Conservation (phyloP, 2,888 invertebrate species). For the Sarcophaga subvicina region DNA sequence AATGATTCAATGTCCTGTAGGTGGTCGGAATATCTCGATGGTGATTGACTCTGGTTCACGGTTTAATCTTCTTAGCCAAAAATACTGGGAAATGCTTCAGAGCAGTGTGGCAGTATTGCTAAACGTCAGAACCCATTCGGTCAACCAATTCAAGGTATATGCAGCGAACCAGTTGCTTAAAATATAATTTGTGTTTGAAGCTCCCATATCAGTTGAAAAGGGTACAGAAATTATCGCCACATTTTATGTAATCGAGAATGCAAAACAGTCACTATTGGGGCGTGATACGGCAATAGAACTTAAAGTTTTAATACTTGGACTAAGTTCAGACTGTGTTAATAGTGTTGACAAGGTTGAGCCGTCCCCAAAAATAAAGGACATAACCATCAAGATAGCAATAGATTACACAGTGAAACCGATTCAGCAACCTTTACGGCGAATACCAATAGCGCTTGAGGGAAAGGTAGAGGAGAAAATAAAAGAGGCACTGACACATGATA, state of each 20-base stretch:
- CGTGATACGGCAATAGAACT: slow-evolving; percentile 44
- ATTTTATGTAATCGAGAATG: too few species aligned
- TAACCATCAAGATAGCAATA: neutral
- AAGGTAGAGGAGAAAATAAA: too few species aligned
- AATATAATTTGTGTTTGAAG: too few species aligned
- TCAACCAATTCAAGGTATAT: slow-evolving; percentile 3
- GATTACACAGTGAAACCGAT: neutral
- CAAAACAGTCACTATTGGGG: slow-evolving; percentile 47
- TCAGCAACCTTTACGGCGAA: neutral
- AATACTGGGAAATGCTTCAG: neutral
- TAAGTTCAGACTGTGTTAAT: slow-evolving; percentile 4
- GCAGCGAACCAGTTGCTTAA: too few species aligned
- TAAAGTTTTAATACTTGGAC: slow-evolving; percentile 48
- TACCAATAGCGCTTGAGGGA: too few species aligned
- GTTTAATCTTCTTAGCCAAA: too few species aligned
- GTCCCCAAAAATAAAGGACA: slow-evolving; percentile 1
- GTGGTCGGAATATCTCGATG: too few species aligned
- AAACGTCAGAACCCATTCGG: neutral
- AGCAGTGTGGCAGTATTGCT: neutral
- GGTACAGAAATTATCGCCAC: slow-evolving; percentile 16
- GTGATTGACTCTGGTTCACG: too few species aligned
- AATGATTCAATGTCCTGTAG: too few species aligned
- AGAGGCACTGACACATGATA: neutral
- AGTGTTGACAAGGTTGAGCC: neutral
- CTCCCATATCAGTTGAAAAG: neutral